Conservation (phyloP, 2,113 vertebrate genomes). For the Carassius gibelio region DNA sequence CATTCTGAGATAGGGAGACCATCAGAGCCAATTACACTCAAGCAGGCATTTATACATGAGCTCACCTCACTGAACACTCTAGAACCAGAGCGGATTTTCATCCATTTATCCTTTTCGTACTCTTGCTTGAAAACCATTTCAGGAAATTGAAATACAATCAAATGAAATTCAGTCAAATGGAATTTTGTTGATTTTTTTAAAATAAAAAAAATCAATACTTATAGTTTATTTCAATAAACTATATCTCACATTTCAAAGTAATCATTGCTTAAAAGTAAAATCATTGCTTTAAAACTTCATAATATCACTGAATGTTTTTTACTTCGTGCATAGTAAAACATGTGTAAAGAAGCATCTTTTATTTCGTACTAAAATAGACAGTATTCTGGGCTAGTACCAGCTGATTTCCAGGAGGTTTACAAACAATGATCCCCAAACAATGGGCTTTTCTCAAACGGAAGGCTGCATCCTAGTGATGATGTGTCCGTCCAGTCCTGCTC, state of each 20-base stretch:
- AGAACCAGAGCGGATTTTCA: slow-evolving; percentile 45
- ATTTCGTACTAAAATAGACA: background rate
- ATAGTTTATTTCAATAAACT: background rate
- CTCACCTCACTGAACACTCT: slow-evolving; percentile 56
- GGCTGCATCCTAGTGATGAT: no score
- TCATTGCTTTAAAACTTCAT: no score
- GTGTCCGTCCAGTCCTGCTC: no score
- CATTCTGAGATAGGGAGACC: slow-evolving; percentile 72
- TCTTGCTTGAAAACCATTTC: background rate
- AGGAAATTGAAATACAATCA: no score
- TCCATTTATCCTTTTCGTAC: background rate
- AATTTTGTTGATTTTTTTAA: no score
- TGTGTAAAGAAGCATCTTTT: background rate
- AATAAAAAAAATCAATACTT: no score
- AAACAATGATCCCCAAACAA: background rate
- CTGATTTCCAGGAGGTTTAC: background rate
- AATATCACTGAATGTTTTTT: background rate
- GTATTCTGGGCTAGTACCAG: background rate
- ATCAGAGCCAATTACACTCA: slow-evolving; percentile 76
- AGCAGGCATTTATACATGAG: slow-evolving; percentile 60
- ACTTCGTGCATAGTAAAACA: background rate
- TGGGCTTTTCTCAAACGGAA: background rate
- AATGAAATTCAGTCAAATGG: no score
- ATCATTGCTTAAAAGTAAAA: background rate
- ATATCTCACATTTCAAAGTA: background rate